A percentile compares a stretch with the other conserved stretches of the same genome.
Conservation (phyloP, 2,113 vertebrate genomes). For the Recurvirostra avosetta region DNA sequence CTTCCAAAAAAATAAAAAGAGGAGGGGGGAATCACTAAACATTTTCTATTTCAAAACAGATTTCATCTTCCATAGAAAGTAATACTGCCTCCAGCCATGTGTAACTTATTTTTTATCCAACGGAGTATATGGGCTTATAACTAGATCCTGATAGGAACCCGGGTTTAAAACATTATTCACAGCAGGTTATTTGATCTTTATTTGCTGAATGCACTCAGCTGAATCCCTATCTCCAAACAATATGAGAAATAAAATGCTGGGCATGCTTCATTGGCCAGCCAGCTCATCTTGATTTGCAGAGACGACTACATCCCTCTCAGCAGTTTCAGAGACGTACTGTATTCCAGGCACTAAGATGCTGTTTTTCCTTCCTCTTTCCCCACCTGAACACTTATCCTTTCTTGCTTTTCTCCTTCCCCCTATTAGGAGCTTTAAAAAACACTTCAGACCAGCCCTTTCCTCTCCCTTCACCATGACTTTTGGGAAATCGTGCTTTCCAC, state of each 20-base stretch:
- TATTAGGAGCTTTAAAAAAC: background rate
- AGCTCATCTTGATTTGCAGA: constrained; percentile 71
- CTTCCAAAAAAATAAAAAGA: constrained; percentile 33
- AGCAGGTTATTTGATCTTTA: constrained; percentile 79
- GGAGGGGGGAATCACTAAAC: constrained; percentile 6
- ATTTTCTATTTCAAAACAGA: constrained; percentile 70
- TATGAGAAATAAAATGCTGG: constrained; percentile 74
- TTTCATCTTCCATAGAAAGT: constrained; percentile 71
- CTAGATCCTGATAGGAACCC: constrained; percentile 75
- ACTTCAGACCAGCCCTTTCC: background rate
- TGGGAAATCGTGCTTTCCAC: background rate
- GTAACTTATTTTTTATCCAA: constrained; percentile 76
- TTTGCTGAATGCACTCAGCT: constrained; percentile 78
- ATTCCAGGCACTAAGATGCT: constrained; percentile 6
- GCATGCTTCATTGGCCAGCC: constrained; percentile 71
- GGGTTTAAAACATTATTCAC: constrained; percentile 81
- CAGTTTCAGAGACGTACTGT: constrained; percentile 14
- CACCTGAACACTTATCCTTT: background rate
- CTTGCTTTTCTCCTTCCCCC: background rate
- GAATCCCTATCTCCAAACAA: constrained; percentile 78
- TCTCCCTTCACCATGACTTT: background rate
- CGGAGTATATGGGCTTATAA: constrained; percentile 76
- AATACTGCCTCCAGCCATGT: constrained; percentile 67
- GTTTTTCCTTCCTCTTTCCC: background rate
- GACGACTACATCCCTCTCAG: constrained; percentile 65